Conservation (phyloP, 2,888 invertebrate species). For the Drepana falcataria region DNA sequence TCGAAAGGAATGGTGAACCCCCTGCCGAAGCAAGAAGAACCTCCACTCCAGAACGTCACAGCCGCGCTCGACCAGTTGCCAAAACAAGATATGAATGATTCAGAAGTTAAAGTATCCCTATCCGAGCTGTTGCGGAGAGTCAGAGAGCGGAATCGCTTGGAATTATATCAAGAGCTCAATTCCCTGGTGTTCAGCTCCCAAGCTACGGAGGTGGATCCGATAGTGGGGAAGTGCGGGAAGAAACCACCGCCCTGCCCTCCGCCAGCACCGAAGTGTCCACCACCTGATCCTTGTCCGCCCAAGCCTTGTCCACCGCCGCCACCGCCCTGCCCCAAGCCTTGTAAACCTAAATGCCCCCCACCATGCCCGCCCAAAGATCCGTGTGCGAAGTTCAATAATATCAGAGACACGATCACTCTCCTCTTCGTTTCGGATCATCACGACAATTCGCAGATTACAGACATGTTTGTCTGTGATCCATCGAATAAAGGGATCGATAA, state of each 20-base stretch:
- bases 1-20: constrained; percentile 9
- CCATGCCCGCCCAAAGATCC: constrained; percentile 19
- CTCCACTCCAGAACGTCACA: background rate
- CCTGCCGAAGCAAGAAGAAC: constrained; percentile 1
- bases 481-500: background rate
- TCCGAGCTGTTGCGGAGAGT: constrained; percentile 44
- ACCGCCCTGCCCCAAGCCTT: constrained; percentile 19
- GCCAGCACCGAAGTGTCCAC: constrained; percentile 22
- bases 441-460: background rate
- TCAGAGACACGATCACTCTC: constrained; percentile 9
- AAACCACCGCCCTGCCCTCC: constrained; percentile 24
- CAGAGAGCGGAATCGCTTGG: constrained; percentile 31
- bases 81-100: background rate
- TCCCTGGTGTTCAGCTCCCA: constrained; percentile 8
- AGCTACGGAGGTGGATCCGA: constrained; percentile 14
- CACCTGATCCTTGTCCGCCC: constrained; percentile 2
- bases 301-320: constrained; percentile 12
- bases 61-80: constrained; percentile 12
- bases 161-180: constrained; percentile 17
- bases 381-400: constrained; percentile 17
- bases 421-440: constrained; percentile 6
- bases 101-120: constrained; percentile 22
- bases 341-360: constrained; percentile 18
- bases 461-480: background rate
- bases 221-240: constrained; percentile 21